Base-by-base conservation (phyloP, 2,888 invertebrate species). In the Drosophila recens region DNA sequence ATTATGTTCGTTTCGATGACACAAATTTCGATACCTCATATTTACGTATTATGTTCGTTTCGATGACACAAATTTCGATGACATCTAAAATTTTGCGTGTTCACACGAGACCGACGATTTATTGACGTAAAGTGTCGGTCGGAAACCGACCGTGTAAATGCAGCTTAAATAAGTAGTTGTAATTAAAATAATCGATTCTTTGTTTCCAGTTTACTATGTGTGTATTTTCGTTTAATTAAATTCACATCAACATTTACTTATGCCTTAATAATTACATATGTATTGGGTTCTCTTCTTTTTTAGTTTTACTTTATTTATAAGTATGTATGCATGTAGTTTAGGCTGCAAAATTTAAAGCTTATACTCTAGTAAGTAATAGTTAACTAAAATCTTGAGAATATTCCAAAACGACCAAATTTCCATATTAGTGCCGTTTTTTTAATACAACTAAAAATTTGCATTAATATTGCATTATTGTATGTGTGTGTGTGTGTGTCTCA, bases 241-340 rank as follows among this genome's bases (percentile, higher is more conserved):
- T 82, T 87, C 87, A 87, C 87, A 79, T 85, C 80, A 87, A 85
- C 80, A 70, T 85, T 83, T 67, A 86, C 78, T 84, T 82, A 87
- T 74, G 72, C 53, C 75, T 87, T 84, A 82, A 65, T 71, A 73
- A 77, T 67, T 79, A 71, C 65, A 75, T 73, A 67, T 76, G 67
- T 54, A 61, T 33, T 48, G 54, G 36, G 23, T 13, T 54, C 42
- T 27, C 33, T 46, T 43, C 4, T 6, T 40, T 40, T 40, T 40
- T 43, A 57, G 63, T 43, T 56, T 59, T 27, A 27, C 27, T 67
- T n/a, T 71, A 72, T 68, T 45, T 59, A 34, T 48, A 27, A 27
- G 48, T 61, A 57, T 38, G 40, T 54, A 38, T 53, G n/a, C 42
- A 45, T 62, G 63, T 63, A 72, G 56, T 53, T 17, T 51, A 72